A percentile compares a stretch with the other conserved stretches of the same genome.
These are phyloP conservation scores for Hystrix brachyura DNA, from an alignment of 2,113 vertebrate genomes.

Conservation along the genomic window DNA sequence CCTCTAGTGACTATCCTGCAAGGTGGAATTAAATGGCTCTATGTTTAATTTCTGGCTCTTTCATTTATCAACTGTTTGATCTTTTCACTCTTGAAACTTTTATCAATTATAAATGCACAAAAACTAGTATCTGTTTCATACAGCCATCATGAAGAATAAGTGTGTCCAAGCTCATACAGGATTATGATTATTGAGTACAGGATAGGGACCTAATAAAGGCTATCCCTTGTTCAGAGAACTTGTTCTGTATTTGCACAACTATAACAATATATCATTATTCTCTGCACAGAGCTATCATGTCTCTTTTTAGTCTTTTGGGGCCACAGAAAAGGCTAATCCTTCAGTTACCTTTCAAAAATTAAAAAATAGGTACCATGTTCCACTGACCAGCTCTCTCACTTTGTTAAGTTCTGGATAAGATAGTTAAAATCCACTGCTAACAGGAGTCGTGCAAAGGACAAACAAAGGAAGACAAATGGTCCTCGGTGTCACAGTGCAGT, in stretches of 20 bases:
- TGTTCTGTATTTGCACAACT: neutral
- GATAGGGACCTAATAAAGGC: neutral
- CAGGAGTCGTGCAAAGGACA: neutral
- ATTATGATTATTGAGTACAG: neutral
- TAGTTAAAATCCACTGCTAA: neutral
- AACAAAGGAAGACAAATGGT: slow-evolving; percentile 7
- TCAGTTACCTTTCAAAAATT: slow-evolving; percentile 18
- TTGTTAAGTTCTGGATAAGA: slow-evolving; percentile 12
- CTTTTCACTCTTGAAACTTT: neutral
- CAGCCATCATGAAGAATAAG: neutral
- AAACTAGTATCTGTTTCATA: neutral
- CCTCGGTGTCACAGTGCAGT: neutral
- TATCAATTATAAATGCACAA: neutral
- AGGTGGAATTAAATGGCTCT: neutral
- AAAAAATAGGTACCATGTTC: neutral
- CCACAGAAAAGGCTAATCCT: neutral
- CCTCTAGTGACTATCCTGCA: neutral
- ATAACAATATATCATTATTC: neutral
- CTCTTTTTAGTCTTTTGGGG: neutral
- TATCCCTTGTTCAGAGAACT: neutral
- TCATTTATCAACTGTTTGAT: neutral
- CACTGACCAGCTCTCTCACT: neutral
- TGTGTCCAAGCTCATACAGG: neutral
- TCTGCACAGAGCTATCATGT: neutral
- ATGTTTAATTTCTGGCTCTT: slow-evolving; percentile 55